Conservation (phyloP, 2,888 invertebrate genomes). For the Drosophila gaucha region DNA sequence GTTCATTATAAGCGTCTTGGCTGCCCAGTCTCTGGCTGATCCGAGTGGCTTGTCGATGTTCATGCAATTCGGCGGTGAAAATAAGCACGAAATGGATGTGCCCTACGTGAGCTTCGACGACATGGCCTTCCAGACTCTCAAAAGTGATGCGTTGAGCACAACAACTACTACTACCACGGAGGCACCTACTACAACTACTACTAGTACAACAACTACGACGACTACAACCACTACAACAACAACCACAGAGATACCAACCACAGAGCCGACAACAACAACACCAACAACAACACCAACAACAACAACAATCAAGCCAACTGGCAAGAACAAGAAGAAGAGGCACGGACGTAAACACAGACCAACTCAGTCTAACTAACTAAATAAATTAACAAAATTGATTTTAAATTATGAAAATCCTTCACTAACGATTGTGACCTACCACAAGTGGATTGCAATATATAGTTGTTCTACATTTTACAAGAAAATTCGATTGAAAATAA, state of each 20-base stretch:
- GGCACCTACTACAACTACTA: conserved; percentile 1
- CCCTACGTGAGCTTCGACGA: conserved; percentile 46
- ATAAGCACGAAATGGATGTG: conserved; percentile 23
- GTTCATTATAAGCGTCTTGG: conserved; percentile 9
- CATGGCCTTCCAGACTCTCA: conserved; percentile 32
- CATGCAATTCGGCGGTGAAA: conserved; percentile 2
- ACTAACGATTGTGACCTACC: background rate
- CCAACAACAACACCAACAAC: background rate
- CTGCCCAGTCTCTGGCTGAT: background rate
- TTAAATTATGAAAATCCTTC: background rate
- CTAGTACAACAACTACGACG: background rate
- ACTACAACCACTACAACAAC: background rate
- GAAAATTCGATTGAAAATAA: no score
- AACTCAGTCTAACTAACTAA: background rate
- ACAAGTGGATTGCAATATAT: no score
- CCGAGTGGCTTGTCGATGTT: conserved; percentile 1
- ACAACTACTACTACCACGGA: conserved; percentile 10
- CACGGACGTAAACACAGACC: conserved; percentile 2
- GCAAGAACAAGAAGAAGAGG: background rate
- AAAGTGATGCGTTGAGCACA: conserved; percentile 23
- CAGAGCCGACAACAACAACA: background rate
- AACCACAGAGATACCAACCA: background rate
- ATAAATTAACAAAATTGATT: no score
- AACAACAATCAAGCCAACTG: background rate
- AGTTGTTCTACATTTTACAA: no score